Percentiles rank a stretch among this genome's conserved stretches.
These are phyloP conservation scores for Bunonema sp. DNA, from an alignment of 2,888 invertebrate species.

Conservation along the genomic window DNA sequence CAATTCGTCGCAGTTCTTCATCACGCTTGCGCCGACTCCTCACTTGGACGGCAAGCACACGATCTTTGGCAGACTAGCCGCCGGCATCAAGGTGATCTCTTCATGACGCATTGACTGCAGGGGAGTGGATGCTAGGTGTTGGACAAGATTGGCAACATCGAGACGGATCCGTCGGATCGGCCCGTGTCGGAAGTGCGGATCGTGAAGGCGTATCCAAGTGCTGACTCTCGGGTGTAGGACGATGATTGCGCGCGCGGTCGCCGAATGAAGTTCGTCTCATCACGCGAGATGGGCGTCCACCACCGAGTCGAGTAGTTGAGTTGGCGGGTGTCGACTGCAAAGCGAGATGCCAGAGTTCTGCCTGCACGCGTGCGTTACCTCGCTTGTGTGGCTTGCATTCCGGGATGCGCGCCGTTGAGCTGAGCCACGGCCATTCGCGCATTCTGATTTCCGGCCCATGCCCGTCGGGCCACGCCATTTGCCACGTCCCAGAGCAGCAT, in stretches of 20 bases:
- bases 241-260: no score
- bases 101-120: background rate
- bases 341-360: no score
- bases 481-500: conserved; percentile 56
- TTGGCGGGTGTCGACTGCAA: no score
- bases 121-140: conserved; percentile 54
- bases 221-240: conserved; percentile 12
- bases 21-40: conserved; percentile 83
- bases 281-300: no score
- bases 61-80: conserved; percentile 60
- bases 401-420: no score
- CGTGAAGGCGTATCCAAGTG: conserved; percentile 28
- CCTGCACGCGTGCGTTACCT: no score
- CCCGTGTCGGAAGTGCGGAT: conserved; percentile 68
- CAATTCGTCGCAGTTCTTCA: conserved; percentile 95
- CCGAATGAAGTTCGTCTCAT: no score
- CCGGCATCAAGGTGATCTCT: conserved; percentile 43
- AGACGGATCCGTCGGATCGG: conserved; percentile 77
- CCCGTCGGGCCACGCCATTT: conserved; percentile 52
- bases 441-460: conserved; percentile 53
- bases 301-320: no score
- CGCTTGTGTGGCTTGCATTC: no score
- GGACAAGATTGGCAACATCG: conserved; percentile 77
- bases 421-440: conserved; percentile 53
- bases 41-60: conserved; percentile 95